Conservation (phyloP, 1,140 invertebrate species). For the Bombus balteatus region DNA sequence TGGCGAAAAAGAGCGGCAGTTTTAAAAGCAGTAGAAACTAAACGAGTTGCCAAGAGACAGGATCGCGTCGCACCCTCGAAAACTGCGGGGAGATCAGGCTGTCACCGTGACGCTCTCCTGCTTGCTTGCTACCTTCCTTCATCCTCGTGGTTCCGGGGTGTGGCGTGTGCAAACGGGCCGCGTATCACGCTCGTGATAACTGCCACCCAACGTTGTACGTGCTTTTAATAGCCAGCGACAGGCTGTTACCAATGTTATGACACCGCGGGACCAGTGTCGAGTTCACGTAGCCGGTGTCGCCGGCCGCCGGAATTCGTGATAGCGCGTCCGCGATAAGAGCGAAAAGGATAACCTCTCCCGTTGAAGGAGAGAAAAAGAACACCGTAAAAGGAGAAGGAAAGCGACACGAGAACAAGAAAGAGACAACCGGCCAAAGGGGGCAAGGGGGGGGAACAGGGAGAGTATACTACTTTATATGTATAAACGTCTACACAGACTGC, state of each 20-base stretch:
- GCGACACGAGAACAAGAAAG: conserved; percentile 6
- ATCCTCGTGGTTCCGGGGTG: conserved; percentile 15
- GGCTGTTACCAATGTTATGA: conserved; percentile 53
- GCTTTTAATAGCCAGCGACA: conserved; percentile 46
- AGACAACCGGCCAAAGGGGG: not conserved
- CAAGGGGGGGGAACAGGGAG: not conserved
- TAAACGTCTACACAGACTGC: conserved; percentile 1
- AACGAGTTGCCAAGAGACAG: not conserved
- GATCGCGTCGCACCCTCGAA: not conserved
- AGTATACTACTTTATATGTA: not conserved
- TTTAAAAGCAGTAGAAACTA: not conserved
- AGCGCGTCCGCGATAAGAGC: conserved; percentile 53
- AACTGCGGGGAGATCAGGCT: not conserved
- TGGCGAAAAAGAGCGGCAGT: not conserved
- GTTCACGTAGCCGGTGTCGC: conserved; percentile 44
- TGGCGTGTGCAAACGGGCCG: conserved; percentile 13
- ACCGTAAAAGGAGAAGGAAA: conserved; percentile 25
- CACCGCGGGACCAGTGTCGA: conserved; percentile 35
- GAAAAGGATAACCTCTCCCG: conserved; percentile 1
- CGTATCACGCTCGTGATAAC: conserved; percentile 7
- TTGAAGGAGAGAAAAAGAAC: conserved; percentile 13
- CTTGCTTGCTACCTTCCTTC: not conserved
- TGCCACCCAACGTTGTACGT: not conserved
- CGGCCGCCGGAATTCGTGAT: conserved; percentile 61
- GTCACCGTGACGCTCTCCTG: not conserved